Conservation (phyloP, 2,797 vertebrate species). For the Meda fulgida region DNA sequence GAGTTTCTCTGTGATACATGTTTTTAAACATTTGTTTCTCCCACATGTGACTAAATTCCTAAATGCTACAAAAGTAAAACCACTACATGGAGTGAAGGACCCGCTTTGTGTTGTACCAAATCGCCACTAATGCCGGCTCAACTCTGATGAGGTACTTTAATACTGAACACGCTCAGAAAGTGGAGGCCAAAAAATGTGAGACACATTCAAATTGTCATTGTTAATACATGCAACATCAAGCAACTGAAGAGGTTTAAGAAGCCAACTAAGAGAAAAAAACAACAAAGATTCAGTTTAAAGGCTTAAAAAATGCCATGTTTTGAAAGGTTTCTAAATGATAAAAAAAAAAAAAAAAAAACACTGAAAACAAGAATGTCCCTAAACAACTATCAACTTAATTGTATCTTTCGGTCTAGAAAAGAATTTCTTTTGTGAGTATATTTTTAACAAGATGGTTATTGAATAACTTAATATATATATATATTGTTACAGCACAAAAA, state of each 20-base stretch:
- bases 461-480: background rate
- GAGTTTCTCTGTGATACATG: constrained; percentile 62
- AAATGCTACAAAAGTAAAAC: constrained; percentile 35
- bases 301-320: background rate
- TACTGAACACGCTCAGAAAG: constrained; percentile 34
- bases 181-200: constrained; percentile 25
- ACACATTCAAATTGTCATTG: constrained; percentile 45
- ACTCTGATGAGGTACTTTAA: constrained; percentile 39
- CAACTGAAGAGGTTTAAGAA: constrained; percentile 27
- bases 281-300: background rate
- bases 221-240: constrained; percentile 44
- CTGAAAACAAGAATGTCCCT: background rate
- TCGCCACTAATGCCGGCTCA: constrained; percentile 6
- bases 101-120: constrained; percentile 42
- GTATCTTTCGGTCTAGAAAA: background rate
- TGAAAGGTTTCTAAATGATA: background rate
- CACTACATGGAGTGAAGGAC: constrained; percentile 30
- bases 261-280: background rate
- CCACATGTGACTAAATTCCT: constrained; percentile 4
- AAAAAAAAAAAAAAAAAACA: background rate
- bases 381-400: background rate
- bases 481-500: background rate
- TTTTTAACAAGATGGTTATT: background rate
- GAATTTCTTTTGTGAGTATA: background rate
- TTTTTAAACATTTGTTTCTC: constrained; percentile 53